phyloP scores from a whole-genome alignment of 2,113 vertebrate species.

The Melanerpes formicivorus region DNA sequence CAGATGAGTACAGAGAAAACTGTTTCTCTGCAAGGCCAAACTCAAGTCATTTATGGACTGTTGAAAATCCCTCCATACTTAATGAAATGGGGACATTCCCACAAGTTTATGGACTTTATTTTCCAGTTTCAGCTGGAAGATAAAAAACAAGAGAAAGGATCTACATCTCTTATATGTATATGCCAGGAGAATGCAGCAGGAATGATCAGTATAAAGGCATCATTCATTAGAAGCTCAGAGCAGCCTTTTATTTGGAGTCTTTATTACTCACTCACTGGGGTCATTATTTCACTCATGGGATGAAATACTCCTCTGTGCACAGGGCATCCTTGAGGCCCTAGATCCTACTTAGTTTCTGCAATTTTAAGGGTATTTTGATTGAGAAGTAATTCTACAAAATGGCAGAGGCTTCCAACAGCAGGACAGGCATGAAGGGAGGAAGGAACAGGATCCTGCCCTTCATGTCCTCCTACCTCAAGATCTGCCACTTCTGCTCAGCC shows the following conservation, averaged over 20 bases:
- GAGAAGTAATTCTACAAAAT: not conserved
- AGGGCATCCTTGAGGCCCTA: not conserved
- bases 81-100: conserved; percentile 1
- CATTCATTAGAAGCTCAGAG: conserved; percentile 1
- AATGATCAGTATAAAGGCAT: conserved; percentile 8
- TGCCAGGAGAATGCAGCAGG: not conserved
- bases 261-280: not conserved
- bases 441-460: not conserved
- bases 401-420: not conserved
- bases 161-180: not conserved
- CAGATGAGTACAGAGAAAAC: not conserved
- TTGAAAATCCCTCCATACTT: conserved; percentile 1
- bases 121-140: conserved; percentile 25
- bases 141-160: conserved; percentile 4
- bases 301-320: not conserved
- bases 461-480: fast-evolving
- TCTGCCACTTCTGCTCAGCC: not conserved
- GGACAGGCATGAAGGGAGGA: not conserved
- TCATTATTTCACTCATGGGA: not conserved
- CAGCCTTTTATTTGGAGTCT: not conserved
- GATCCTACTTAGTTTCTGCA: not conserved
- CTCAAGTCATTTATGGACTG: not conserved
- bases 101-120: not conserved
- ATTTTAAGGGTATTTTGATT: not conserved
- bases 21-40: conserved; percentile 3